Evolutionary conservation across 2,888 invertebrate species (phyloP), one percentile per base, ranked within the genome.

Genomic region (Esperia sulphurella): DNA sequence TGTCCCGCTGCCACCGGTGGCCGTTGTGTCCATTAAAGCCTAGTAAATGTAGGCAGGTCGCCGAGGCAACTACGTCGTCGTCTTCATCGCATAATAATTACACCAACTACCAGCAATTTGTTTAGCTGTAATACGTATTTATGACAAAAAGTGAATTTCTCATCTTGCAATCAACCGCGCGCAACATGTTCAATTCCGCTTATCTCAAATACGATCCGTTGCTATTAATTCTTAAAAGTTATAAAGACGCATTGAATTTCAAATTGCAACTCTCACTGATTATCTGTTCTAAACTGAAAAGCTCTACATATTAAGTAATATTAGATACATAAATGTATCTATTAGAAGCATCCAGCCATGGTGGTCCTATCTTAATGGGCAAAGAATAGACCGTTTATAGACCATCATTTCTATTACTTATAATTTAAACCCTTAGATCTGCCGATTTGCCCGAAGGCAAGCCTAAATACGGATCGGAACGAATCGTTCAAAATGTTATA

Each of bases 331-430:
- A 51, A 55, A 56, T 61, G 55, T 55, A 55, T 57, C 55, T 54
- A 57, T 58, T 58, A 55, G 54, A 51, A 57, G 51, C 54, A 49
- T 52, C 52, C 66, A 50, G 61, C 74, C 64, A 61, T 63, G 81
- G 79, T 78, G 79, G 79, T 75, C 79, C 52, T 51, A 58, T 48
- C 51, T 46, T 55, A 54, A 63, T 61, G 62, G 61, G 67, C 68
- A 67, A 68, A 69, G 70, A 67, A 75, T 73, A 62, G 71, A 58
- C 74, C 67, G 71, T 79, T 79, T 75, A 71, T 71, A 66, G 63
- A 61, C 62, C 62, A 73, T 75, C 68, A 75, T 80, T 78, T 81
- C 65, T 75, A 79, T 75, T 77, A 72, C 65, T 68, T 67, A 64
- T 72, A 70, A 71, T 78, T 69, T 71, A 68, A 74, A 64, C 63